Conservation (phyloP, 2,113 vertebrate genomes). For the Origma solitaria region DNA sequence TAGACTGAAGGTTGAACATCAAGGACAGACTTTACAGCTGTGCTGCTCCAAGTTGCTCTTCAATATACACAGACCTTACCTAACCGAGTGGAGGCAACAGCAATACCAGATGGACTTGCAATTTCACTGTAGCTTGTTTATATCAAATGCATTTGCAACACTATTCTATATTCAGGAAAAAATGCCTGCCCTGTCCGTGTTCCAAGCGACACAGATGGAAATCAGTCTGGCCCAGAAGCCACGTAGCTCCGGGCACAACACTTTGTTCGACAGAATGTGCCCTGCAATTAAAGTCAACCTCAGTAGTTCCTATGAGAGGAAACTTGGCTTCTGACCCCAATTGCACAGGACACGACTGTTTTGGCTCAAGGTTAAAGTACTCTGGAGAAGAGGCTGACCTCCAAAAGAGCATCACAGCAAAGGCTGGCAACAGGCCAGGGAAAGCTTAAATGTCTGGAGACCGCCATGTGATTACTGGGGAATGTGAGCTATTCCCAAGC, state of each 20-base stretch:
- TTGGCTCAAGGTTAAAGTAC: constrained; percentile 6
- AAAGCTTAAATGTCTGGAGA: constrained; percentile 1
- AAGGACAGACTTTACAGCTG: not conserved
- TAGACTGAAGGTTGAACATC: not conserved
- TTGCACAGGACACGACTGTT: not conserved
- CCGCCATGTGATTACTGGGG: not conserved
- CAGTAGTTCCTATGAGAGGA: not conserved
- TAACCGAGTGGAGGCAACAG: not conserved
- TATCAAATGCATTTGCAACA: not conserved
- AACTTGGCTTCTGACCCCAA: constrained; percentile 14
- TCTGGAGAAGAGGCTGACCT: not conserved
- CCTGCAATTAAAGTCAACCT: not conserved
- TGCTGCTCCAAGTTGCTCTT: not conserved
- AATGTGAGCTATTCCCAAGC: not conserved
- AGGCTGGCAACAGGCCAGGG: not conserved
- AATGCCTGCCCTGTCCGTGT: not conserved
- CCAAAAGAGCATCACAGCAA: not conserved
- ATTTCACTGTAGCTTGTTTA: not conserved
- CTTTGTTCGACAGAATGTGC: not conserved
- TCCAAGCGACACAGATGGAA: constrained; percentile 15
- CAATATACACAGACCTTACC: not conserved
- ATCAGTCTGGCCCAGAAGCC: constrained; percentile 7
- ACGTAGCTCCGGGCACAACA: not conserved
- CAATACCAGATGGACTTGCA: not conserved
- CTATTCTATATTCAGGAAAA: not conserved